Conservation (phyloP, 1,140 invertebrate genomes). For the Conus betulinus region DNA sequence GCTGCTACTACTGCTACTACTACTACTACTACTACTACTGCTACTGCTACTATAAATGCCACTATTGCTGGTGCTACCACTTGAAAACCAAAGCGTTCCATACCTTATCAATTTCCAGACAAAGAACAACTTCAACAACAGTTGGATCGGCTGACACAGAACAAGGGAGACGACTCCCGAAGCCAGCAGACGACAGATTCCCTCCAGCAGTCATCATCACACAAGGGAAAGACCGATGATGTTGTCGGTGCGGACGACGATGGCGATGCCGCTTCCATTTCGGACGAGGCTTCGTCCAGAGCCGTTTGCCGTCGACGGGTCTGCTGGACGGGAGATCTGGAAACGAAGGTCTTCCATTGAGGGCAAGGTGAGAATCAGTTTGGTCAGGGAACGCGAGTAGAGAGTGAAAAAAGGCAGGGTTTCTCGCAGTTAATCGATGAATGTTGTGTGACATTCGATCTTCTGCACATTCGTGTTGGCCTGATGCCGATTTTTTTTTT, state of each 20-base stretch:
- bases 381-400: too few species aligned
- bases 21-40: too few species aligned
- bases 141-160: conserved; percentile 40
- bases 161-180: background rate
- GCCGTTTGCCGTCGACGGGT: conserved; percentile 39
- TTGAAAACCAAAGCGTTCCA: background rate
- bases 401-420: too few species aligned
- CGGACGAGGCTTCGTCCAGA: background rate
- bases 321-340: conserved; percentile 44
- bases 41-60: too few species aligned
- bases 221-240: conserved; percentile 26
- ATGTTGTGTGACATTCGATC: too few species aligned
- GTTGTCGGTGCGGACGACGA: conserved; percentile 20
- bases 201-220: conserved; percentile 2
- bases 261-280: conserved; percentile 7
- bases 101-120: conserved; percentile 49
- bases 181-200: background rate
- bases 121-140: conserved; percentile 51
- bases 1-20: too few species aligned
- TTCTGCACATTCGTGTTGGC: too few species aligned
- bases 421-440: too few species aligned
- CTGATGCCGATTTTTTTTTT: too few species aligned
- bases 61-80: too few species aligned
- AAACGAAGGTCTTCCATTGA: conserved; percentile 51
- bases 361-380: conserved; percentile 43